Conservation (phyloP, 2,888 invertebrate species). For the Leptarthrus brevirostris region DNA sequence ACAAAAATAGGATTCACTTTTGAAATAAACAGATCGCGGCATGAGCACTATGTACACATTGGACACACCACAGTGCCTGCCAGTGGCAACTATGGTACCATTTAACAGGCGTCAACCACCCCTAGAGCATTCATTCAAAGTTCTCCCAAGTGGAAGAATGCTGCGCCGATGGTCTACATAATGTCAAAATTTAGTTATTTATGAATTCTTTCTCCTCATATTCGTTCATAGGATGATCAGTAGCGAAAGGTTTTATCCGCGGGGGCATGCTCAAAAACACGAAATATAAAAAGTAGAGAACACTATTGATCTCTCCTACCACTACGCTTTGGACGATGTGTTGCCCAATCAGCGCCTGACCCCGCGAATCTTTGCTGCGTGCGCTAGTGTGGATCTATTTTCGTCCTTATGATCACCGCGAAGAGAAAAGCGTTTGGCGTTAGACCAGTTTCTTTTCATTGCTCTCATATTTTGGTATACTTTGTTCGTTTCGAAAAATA, state of each 20-base stretch:
- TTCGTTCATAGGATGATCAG: background rate
- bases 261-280: background rate
- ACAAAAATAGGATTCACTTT: constrained; percentile 36
- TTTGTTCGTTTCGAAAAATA: constrained; percentile 20
- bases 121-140: constrained; percentile 17
- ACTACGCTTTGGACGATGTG: background rate
- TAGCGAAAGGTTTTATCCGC: constrained; percentile 19
- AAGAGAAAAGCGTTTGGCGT: constrained; percentile 21
- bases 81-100: constrained; percentile 3
- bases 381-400: constrained; percentile 36
- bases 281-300: constrained; percentile 32
- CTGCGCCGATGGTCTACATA: constrained; percentile 17
- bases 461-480: background rate
- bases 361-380: constrained; percentile 25
- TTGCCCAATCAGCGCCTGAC: constrained; percentile 21
- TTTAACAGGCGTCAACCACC: constrained; percentile 42
- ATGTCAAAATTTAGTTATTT: constrained; percentile 19
- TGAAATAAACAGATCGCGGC: constrained; percentile 19
- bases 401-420: constrained; percentile 42
- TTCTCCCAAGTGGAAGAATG: constrained; percentile 27
- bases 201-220: constrained; percentile 27
- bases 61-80: background rate
- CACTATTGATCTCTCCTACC: constrained; percentile 20
- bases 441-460: constrained; percentile 2
- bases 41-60: background rate